Conservation (phyloP, 2,113 vertebrate genomes). For the Grus americana region DNA sequence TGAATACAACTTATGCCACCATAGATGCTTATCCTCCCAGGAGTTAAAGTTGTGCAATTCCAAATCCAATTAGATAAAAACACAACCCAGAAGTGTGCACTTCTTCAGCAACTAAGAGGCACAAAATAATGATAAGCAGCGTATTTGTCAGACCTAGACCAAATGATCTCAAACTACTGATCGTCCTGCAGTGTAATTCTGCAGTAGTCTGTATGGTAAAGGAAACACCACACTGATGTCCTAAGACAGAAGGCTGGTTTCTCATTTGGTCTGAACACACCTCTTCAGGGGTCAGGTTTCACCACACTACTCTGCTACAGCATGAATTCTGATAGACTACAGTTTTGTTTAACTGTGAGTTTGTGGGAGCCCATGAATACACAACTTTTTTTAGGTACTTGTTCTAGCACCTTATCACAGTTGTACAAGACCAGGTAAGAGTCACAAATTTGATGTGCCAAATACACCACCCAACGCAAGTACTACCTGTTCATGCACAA, state of each 20-base stretch:
- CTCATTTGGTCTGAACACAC: neutral
- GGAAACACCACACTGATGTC: neutral
- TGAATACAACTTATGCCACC: neutral
- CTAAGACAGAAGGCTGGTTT: neutral
- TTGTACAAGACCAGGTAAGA: neutral
- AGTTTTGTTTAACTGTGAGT: too few relatives aligned
- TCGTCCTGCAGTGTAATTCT: fast-evolving
- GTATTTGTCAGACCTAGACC: neutral
- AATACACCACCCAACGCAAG: neutral
- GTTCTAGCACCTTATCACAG: neutral
- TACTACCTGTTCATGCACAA: neutral
- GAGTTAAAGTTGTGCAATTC: neutral
- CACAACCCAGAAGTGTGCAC: neutral
- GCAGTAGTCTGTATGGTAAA: neutral
- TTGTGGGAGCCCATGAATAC: neutral
- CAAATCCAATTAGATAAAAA: neutral
- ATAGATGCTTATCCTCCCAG: neutral
- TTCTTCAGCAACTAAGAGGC: neutral
- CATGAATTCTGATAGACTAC: neutral
- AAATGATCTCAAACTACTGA: neutral
- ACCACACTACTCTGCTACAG: neutral
- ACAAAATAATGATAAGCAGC: neutral
- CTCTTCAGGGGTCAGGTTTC: neutral
- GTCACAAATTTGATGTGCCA: neutral
- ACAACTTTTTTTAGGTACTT: neutral